These are phyloP conservation scores for Ariopsis seemanni DNA, from an alignment of 2,113 vertebrate genomes.

Conservation along the genomic window DNA sequence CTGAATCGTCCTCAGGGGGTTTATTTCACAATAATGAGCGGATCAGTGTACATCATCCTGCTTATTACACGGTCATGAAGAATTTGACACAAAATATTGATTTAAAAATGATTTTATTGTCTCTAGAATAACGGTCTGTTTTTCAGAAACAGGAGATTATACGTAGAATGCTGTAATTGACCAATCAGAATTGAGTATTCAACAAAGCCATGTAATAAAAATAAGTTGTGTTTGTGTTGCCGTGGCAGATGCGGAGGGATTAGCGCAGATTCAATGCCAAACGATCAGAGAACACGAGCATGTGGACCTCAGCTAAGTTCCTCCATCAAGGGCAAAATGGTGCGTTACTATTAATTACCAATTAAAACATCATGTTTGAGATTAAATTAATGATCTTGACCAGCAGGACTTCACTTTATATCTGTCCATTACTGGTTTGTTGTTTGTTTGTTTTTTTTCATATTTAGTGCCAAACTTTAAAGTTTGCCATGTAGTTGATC, in stretches of 20 bases:
- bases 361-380: not conserved
- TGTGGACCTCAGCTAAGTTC: not conserved
- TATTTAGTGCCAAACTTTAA: not conserved
- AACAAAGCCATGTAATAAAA: too few species aligned
- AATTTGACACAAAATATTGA: too few species aligned
- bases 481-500: not conserved
- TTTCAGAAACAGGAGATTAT: too few species aligned
- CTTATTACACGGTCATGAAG: too few species aligned
- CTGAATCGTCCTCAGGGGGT: too few species aligned
- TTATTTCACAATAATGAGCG: too few species aligned
- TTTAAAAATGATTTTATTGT: too few species aligned
- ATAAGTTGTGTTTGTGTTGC: not conserved
- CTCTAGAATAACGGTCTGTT: too few species aligned
- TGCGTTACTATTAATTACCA: not conserved
- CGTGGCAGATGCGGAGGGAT: constrained; percentile 12
- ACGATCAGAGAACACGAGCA: constrained; percentile 10
- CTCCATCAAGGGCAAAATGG: not conserved
- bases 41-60: too few species aligned
- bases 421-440: not conserved
- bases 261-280: constrained; percentile 31
- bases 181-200: too few species aligned
- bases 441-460: not conserved
- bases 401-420: not conserved
- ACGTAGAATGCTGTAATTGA: too few species aligned
- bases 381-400: not conserved